These are phyloP conservation scores for Notospermus geniculatus DNA, from an alignment of 1,140 invertebrate genomes.

Conservation along the genomic window DNA sequence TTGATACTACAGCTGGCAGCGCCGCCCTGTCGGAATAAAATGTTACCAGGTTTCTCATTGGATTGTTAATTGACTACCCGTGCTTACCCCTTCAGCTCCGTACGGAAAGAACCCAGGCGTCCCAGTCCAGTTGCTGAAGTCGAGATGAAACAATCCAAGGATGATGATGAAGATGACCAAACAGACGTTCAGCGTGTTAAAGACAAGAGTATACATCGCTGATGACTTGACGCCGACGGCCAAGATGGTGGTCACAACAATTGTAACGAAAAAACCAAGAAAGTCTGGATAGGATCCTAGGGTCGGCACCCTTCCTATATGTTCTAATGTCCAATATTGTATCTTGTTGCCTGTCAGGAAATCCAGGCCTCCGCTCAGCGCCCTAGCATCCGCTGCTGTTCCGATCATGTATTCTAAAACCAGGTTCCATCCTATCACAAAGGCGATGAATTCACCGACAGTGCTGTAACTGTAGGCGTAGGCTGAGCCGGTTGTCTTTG, in stretches of 20 bases:
- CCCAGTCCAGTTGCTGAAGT: conserved; percentile 1
- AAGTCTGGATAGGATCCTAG: neutral
- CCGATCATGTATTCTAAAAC: conserved; percentile 32
- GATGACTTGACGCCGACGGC: neutral
- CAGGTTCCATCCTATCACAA: conserved; percentile 24
- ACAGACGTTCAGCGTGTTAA: conserved; percentile 10
- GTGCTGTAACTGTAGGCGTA: conserved; percentile 6
- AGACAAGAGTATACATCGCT: neutral
- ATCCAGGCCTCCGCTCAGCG: conserved; percentile 25
- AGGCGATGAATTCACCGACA: conserved; percentile 11
- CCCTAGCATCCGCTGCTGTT: conserved; percentile 20
- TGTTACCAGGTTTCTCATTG: too few relatives aligned
- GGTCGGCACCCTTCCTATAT: neutral
- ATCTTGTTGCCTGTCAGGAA: conserved; percentile 5
- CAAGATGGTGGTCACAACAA: conserved; percentile 2
- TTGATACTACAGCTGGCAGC: too few relatives aligned
- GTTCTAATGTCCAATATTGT: neutral
- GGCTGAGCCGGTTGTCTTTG: conserved; percentile 5
- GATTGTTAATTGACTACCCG: too few relatives aligned
- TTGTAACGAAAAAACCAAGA: neutral
- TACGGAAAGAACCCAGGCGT: conserved; percentile 8
- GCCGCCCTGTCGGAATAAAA: too few relatives aligned
- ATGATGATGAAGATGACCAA: conserved; percentile 8
- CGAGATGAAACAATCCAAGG: conserved; percentile 1
- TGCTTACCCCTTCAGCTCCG: conserved; percentile 7